phyloP scores from a whole-genome alignment of 1,140 invertebrate genomes.

The Fopius arisanus region DNA sequence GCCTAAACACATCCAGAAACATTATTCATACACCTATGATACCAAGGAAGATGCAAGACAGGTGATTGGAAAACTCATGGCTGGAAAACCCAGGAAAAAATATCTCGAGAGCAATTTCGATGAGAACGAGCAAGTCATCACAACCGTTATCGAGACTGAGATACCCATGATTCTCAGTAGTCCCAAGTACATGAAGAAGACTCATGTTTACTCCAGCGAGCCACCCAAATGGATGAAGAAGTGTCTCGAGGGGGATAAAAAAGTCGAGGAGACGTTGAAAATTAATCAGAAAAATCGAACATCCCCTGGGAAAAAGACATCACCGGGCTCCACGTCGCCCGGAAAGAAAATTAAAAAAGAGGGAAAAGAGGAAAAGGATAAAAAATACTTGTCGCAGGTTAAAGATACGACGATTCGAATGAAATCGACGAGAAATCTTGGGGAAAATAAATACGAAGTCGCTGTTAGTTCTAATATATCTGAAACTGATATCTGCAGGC shows the following conservation, averaged over 20 bases:
- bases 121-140: constrained; percentile 59
- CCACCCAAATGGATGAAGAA: constrained; percentile 58
- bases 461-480: constrained; percentile 46
- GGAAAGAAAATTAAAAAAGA: constrained; percentile 36
- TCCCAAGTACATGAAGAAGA: constrained; percentile 55
- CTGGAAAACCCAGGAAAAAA: constrained; percentile 52
- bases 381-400: constrained; percentile 18
- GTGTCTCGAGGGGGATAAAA: constrained; percentile 43
- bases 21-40: constrained; percentile 60
- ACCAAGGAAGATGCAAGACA: constrained; percentile 39
- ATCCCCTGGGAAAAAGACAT: constrained; percentile 34
- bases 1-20: constrained; percentile 55
- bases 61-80: constrained; percentile 42
- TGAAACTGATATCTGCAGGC: constrained; percentile 40
- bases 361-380: constrained; percentile 36
- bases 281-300: constrained; percentile 32
- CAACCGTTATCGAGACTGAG: constrained; percentile 58
- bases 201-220: constrained; percentile 50
- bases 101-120: constrained; percentile 60
- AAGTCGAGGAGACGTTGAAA: constrained; percentile 33
- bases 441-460: constrained; percentile 46
- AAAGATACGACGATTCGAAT: constrained; percentile 50
- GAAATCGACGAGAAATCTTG: constrained; percentile 42
- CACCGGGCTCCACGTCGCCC: constrained; percentile 29
- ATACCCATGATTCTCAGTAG: constrained; percentile 49